These are phyloP conservation scores for Drosophila sulfurigaster DNA, from an alignment of 1,140 invertebrate species.

Conservation along the genomic window DNA sequence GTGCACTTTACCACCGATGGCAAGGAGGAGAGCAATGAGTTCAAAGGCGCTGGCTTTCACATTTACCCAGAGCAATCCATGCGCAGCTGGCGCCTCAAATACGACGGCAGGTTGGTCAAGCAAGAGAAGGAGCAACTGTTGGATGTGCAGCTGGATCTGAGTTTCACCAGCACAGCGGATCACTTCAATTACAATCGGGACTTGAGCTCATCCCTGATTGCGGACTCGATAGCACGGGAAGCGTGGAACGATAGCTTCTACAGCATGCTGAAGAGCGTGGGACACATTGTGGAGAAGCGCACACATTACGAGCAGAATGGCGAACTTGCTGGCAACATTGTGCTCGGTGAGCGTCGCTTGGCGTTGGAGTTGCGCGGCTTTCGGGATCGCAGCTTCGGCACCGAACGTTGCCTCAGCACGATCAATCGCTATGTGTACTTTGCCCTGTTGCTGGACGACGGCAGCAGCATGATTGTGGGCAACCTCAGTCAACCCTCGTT, in stretches of 20 bases:
- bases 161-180: constrained; percentile 52
- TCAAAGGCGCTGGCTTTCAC: constrained; percentile 72
- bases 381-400: constrained; percentile 79
- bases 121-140: constrained; percentile 22
- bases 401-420: constrained; percentile 77
- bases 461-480: constrained; percentile 77
- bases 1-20: constrained; percentile 74
- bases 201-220: constrained; percentile 72
- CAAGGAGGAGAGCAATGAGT: constrained; percentile 62
- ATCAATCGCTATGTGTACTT: constrained; percentile 83
- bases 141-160: constrained; percentile 56
- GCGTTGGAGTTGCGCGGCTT: constrained; percentile 48
- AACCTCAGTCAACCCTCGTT: constrained; percentile 80
- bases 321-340: constrained; percentile 40
- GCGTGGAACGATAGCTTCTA: constrained; percentile 80
- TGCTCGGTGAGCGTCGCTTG: constrained; percentile 6
- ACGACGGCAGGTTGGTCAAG: constrained; percentile 48
- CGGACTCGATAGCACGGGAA: constrained; percentile 78
- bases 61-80: constrained; percentile 71
- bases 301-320: constrained; percentile 78
- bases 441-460: constrained; percentile 74
- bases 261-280: constrained; percentile 59
- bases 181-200: constrained; percentile 78
- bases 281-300: constrained; percentile 66
- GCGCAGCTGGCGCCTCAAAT: constrained; percentile 67